Evolutionary conservation across 2,888 invertebrate genomes (phyloP).

Genomic region (Himalopsyche japonica): DNA sequence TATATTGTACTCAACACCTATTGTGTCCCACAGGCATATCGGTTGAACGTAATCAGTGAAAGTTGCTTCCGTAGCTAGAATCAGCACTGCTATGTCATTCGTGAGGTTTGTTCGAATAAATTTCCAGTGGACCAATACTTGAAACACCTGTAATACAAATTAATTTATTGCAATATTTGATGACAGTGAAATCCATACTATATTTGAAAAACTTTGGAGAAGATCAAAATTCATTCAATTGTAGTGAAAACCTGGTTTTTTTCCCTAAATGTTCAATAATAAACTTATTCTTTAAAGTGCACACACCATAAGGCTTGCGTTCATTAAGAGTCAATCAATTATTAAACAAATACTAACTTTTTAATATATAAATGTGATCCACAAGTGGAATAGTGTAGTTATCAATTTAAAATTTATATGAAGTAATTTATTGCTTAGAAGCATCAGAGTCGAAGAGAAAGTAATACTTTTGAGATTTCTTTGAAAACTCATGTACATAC

Average conservation of each 20-base stretch:
- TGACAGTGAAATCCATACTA: neutral
- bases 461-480: neutral
- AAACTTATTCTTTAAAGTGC: too few species aligned
- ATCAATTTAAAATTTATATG: too few species aligned
- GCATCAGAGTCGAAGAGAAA: too few species aligned
- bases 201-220: too few species aligned
- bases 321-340: too few species aligned
- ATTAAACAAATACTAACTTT: too few species aligned
- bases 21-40: constrained; percentile 41
- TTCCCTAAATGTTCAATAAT: too few species aligned
- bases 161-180: neutral
- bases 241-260: neutral
- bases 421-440: too few species aligned
- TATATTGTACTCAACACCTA: neutral
- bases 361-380: too few species aligned
- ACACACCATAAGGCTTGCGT: too few species aligned
- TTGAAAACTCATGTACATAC: constrained; percentile 36
- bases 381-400: too few species aligned
- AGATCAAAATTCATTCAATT: too few species aligned
- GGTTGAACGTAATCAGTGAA: constrained; percentile 44
- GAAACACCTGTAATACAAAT: constrained; percentile 21
- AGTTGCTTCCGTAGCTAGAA: constrained; percentile 39
- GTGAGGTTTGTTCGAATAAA: constrained; percentile 34
- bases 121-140: constrained; percentile 39
- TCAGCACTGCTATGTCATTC: constrained; percentile 44